A percentile compares a stretch with the other conserved stretches of the same genome.
These are phyloP conservation scores for Lepisosteus osseus DNA, from an alignment of 2,113 vertebrate genomes.

Conservation along the genomic window DNA sequence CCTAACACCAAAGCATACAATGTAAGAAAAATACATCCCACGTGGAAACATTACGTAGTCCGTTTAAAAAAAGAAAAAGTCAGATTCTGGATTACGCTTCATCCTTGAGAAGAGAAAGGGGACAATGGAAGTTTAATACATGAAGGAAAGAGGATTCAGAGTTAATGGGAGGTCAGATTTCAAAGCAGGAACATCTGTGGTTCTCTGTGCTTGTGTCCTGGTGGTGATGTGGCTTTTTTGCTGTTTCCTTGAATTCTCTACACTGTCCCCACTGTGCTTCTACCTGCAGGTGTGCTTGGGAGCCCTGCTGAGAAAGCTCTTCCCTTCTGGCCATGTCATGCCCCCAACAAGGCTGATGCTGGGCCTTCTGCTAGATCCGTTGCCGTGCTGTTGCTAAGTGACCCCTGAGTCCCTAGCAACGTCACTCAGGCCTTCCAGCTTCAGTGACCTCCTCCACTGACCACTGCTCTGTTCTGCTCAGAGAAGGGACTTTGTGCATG, in stretches of 20 bases:
- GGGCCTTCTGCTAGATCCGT: conserved; percentile 26
- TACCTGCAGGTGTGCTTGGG: conserved; percentile 39
- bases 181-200: conserved; percentile 36
- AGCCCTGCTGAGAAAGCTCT: conserved; percentile 23
- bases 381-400: conserved; percentile 38
- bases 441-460: conserved; percentile 24
- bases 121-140: neutral
- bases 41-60: neutral
- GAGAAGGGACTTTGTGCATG: conserved; percentile 25
- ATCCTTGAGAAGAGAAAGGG: neutral
- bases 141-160: conserved; percentile 24
- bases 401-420: conserved; percentile 26
- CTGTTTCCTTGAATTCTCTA: conserved; percentile 22
- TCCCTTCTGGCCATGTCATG: conserved; percentile 27
- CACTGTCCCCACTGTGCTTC: conserved; percentile 6
- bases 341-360: conserved; percentile 31
- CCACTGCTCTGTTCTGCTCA: conserved; percentile 19
- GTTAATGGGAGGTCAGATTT: conserved; percentile 34
- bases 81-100: neutral
- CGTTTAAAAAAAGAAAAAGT: neutral
- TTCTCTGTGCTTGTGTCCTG: conserved; percentile 5
- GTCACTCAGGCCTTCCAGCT: conserved; percentile 8
- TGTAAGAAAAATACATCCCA: neutral
- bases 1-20: neutral
- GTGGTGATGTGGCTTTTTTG: conserved; percentile 3